Conservation (phyloP, 2,113 vertebrate genomes). For the Brachypodius melanocephalos region DNA sequence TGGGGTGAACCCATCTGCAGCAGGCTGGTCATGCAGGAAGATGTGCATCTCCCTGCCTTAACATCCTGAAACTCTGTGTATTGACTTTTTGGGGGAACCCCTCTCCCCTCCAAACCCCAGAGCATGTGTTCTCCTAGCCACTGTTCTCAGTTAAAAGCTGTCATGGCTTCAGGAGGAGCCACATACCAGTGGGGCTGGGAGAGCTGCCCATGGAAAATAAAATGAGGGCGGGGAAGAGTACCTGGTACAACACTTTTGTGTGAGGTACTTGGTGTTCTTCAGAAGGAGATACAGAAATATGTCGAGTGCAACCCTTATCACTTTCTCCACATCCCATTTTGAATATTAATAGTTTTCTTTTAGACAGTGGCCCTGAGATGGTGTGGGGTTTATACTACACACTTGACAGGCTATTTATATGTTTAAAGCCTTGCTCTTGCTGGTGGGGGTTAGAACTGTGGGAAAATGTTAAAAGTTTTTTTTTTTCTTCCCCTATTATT, state of each 20-base stretch:
- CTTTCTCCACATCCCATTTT: not conserved
- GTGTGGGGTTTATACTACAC: not conserved
- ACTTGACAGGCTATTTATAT: not conserved
- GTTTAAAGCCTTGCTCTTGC: not conserved
- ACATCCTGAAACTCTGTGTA: not conserved
- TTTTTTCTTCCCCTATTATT: not conserved
- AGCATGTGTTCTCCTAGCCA: not conserved
- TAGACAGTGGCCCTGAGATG: not conserved
- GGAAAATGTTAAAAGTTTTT: not conserved
- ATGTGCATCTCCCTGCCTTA: not conserved
- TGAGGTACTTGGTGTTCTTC: not conserved
- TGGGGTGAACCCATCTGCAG: not conserved
- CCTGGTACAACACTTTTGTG: not conserved
- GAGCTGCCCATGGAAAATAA: not conserved
- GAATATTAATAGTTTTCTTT: not conserved
- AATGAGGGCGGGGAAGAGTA: rapidly evolving
- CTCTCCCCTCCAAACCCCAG: not conserved
- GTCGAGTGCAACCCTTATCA: not conserved
- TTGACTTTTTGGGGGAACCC: not conserved
- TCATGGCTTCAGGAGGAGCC: not conserved
- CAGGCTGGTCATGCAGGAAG: not conserved
- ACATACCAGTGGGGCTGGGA: not conserved
- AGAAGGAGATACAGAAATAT: not conserved
- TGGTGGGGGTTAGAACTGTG: not conserved
- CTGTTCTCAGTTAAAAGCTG: not conserved